Evolutionary conservation across 92 coral and sea anemone genomes (phyloP).

Genomic region (Zoanthus sansibaricus): DNA sequence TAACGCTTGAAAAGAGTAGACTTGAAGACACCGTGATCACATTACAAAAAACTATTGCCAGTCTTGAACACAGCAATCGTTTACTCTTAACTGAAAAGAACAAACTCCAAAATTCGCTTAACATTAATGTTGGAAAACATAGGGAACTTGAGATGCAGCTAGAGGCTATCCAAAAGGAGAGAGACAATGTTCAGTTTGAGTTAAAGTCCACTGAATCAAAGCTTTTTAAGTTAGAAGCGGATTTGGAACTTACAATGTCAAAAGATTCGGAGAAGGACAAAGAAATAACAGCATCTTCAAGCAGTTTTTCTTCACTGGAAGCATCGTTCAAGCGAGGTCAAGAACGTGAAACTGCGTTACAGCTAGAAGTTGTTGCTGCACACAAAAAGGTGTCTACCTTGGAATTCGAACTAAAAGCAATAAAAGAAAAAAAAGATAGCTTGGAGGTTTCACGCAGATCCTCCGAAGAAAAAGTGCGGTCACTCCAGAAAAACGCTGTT

Average conservation of each 20-base stretch:
- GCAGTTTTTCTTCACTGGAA: slow-evolving; percentile 54
- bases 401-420: slow-evolving; percentile 63
- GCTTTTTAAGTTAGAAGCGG: slow-evolving; percentile 41
- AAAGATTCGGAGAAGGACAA: slow-evolving; percentile 24
- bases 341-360: slow-evolving; percentile 57
- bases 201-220: slow-evolving; percentile 25
- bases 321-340: slow-evolving; percentile 58
- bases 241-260: slow-evolving; percentile 33
- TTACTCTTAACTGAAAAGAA: slow-evolving; percentile 50
- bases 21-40: slow-evolving; percentile 49
- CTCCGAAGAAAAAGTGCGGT: slow-evolving; percentile 48
- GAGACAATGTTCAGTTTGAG: slow-evolving; percentile 33
- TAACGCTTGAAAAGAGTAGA: slow-evolving; percentile 42
- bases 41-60: slow-evolving; percentile 40
- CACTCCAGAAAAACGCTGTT: slow-evolving; percentile 48
- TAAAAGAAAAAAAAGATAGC: slow-evolving; percentile 55
- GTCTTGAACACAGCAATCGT: slow-evolving; percentile 47
- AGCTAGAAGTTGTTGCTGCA: slow-evolving; percentile 48
- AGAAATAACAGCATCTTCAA: slow-evolving; percentile 28
- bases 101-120: slow-evolving; percentile 32
- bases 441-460: slow-evolving; percentile 38
- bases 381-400: slow-evolving; percentile 51
- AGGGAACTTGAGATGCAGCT: slow-evolving; percentile 26
- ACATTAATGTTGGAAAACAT: slow-evolving; percentile 1
- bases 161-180: slow-evolving; percentile 25